These are phyloP conservation scores for Alectoris magna DNA, from an alignment of 2,797 vertebrate genomes.

Conservation along the genomic window DNA sequence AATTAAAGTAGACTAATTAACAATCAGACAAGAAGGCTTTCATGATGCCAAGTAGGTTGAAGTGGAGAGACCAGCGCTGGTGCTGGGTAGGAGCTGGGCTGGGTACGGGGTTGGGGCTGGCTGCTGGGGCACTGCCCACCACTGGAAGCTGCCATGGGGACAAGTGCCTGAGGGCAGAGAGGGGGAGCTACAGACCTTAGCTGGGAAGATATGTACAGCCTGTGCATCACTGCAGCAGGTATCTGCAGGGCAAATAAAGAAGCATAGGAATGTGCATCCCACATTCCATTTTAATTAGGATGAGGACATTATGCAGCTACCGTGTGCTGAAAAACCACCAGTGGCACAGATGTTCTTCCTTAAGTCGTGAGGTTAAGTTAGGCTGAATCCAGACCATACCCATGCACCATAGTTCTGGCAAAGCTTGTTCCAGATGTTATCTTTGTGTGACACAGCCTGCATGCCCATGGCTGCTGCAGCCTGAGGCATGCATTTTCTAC, in stretches of 20 bases:
- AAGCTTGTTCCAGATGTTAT: rapidly evolving
- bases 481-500: not conserved
- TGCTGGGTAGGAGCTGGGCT: no score
- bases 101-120: no score
- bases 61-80: not conserved
- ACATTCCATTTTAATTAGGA: not conserved
- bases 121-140: not conserved
- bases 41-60: not conserved
- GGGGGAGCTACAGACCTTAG: not conserved
- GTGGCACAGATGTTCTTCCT: not conserved
- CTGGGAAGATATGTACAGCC: not conserved
- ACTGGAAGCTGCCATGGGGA: no score
- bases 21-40: not conserved
- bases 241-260: not conserved
- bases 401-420: not conserved
- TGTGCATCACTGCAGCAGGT: not conserved
- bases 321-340: not conserved
- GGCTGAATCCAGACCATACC: not conserved
- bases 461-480: no score
- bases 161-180: not conserved
- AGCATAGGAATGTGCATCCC: not conserved
- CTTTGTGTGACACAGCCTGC: no score
- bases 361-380: not conserved
- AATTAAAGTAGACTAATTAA: not conserved
- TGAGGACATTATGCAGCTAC: not conserved